These are phyloP conservation scores for Dolomedes plantarius DNA, from an alignment of 2,888 invertebrate genomes.

Conservation along the genomic window DNA sequence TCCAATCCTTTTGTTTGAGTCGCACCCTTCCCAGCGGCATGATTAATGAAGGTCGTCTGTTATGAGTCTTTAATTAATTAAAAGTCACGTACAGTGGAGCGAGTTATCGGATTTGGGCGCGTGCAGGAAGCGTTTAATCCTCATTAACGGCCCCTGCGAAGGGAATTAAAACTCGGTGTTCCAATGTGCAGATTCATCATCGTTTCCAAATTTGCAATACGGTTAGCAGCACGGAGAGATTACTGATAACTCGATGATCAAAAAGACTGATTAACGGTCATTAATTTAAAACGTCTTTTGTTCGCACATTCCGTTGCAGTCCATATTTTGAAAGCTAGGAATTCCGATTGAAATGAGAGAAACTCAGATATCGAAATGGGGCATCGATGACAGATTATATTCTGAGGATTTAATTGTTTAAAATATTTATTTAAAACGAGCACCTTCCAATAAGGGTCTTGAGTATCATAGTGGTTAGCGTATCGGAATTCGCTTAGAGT, in stretches of 20 bases:
- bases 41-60: neutral
- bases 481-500: too few species aligned
- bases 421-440: too few species aligned
- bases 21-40: neutral
- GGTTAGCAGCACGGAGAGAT: neutral
- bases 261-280: neutral
- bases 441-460: too few species aligned
- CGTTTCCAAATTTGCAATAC: neutral
- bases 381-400: too few species aligned
- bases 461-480: too few species aligned
- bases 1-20: neutral
- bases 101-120: neutral
- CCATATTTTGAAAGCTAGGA: too few species aligned
- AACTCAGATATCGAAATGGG: too few species aligned
- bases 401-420: too few species aligned
- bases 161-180: neutral
- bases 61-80: neutral
- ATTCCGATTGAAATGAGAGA: too few species aligned
- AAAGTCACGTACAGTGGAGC: neutral
- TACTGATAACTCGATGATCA: neutral
- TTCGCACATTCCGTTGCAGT: too few species aligned
- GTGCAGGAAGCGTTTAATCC: neutral
- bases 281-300: neutral
- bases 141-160: neutral
- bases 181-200: neutral